Base-by-base conservation (phyloP, 30 jellyfish, hydroid and myxozoan species). In the Cassiopea andromeda region DNA sequence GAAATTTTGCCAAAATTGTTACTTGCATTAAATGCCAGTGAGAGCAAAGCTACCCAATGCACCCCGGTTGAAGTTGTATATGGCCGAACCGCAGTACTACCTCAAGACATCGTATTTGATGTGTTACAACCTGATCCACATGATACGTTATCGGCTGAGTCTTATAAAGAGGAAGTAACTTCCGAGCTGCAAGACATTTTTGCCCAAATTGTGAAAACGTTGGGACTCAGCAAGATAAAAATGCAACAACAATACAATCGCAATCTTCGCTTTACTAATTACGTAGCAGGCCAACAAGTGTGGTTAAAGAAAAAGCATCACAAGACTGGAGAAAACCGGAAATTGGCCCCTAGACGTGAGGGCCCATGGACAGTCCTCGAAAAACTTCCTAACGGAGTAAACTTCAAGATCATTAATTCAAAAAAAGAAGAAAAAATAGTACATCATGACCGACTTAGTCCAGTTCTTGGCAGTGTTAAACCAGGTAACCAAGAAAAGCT, bases 261-360 rank as follows among this genome's bases (percentile, higher is more conserved):
- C 61, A 59, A 81, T 50, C 85, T 81, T 58, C 85, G 90, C 48
- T 81, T 81, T 61, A 59, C 46, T 64, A 48, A 81, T 81, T 64
- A 81, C 60, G 27, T 12, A 43, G 86, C 48, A 64, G 90, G 90
- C 16, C 83, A 81, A 19, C 60, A 57, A 64, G 90, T 81, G n/a
- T 81, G 90, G 90, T 61, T 81, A 50, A 50, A 50, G 64, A 50
- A 50, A 8, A 81, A 81, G 27, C 64, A 57, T 81, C 59, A 81
- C 66, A 64, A 81, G 85, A 81, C 87, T 47, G 87, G 87, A 27
- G 87, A 78, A 50, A 45, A 78, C 78, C 74, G 87, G 49, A 78
- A 78, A 46, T 50, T 78, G 19, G 87, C 87, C 45, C 87, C 78
- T 19, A 18, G 87, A 27, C 49, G 83, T 27, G 87, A 78, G 46